Evolutionary conservation across 35 echinoderm and acorn worm genomes (phyloP).

Genomic region (Anneissia japonica): DNA sequence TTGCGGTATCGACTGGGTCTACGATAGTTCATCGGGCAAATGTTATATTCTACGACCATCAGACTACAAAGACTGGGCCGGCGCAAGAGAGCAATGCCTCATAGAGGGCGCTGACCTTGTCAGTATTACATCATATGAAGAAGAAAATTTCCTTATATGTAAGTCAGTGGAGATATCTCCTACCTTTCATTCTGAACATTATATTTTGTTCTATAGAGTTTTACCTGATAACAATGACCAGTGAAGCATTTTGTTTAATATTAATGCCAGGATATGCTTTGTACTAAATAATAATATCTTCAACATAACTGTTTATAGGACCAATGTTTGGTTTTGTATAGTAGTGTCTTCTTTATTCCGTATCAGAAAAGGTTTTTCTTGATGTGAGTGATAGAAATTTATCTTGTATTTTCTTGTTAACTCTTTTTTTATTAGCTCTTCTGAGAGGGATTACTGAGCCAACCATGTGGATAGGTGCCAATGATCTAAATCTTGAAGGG

Average conservation of each 20-base stretch:
- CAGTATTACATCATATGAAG: neutral
- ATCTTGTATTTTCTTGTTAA: neutral
- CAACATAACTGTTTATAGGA: no score
- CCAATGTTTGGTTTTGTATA: no score
- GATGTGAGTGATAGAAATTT: neutral
- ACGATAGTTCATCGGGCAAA: neutral
- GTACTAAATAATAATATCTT: no score
- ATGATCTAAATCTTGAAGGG: neutral
- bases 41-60: neutral
- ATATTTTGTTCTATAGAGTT: no score
- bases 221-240: no score
- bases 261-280: no score
- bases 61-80: neutral
- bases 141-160: neutral
- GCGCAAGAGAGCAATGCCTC: neutral
- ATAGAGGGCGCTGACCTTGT: neutral
- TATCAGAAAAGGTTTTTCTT: no score
- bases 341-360: no score
- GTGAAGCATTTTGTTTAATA: no score
- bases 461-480: constrained; percentile 9
- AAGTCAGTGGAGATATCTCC: neutral
- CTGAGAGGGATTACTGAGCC: constrained; percentile 1
- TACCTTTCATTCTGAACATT: no score
- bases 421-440: neutral
- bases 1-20: neutral